Conservation (phyloP, 2,113 vertebrate genomes). For the Cygnus atratus region DNA sequence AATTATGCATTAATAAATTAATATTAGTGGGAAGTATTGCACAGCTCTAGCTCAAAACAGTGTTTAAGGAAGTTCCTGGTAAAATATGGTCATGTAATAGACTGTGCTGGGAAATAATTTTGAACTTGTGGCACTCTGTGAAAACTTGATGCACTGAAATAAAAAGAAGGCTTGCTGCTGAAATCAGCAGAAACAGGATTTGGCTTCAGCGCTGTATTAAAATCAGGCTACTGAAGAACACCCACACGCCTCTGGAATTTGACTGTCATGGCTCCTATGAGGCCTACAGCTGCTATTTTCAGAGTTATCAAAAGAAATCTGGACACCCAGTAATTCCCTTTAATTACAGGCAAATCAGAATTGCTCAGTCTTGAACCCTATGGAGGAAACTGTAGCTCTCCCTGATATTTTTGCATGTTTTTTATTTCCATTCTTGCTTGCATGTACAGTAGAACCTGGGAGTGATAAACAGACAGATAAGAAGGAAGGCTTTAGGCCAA, state of each 20-base stretch:
- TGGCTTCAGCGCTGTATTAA: neutral
- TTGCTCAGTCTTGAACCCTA: neutral
- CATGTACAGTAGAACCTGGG: neutral
- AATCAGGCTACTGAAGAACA: neutral
- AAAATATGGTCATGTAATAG: neutral
- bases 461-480: neutral
- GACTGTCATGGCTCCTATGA: neutral
- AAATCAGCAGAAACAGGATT: neutral
- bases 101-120: neutral
- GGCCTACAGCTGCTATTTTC: neutral
- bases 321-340: neutral
- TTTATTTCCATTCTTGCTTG: neutral
- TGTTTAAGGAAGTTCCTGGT: neutral
- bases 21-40: neutral
- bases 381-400: neutral
- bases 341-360: neutral
- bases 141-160: neutral
- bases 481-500: neutral
- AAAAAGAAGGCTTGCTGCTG: neutral
- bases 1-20: neutral
- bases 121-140: neutral
- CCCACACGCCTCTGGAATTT: neutral
- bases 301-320: neutral
- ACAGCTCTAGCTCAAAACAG: neutral
- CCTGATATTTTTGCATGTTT: neutral